Percentiles rank a stretch among this genome's conserved stretches.
These are phyloP conservation scores for Agriopis aurantiaria DNA, from an alignment of 2,888 invertebrate species.

Conservation along the genomic window DNA sequence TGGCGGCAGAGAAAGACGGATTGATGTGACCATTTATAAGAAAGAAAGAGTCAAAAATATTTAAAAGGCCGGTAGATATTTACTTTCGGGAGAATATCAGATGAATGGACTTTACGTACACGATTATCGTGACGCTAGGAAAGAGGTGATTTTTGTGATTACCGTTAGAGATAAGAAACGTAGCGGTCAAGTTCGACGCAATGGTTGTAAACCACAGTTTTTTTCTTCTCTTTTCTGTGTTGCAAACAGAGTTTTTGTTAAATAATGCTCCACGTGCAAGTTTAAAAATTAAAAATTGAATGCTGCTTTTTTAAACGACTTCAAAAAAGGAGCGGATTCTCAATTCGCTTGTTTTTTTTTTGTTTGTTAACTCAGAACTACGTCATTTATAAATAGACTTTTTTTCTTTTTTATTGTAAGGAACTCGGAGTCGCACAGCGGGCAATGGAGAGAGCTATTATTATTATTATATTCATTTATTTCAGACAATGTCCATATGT, in stretches of 20 bases:
- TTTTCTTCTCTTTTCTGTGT: not conserved
- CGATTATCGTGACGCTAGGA: conserved; percentile 44
- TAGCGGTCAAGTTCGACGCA: conserved; percentile 44
- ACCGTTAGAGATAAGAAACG: conserved; percentile 39
- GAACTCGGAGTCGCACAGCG: too few species aligned
- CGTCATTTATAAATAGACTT: too few species aligned
- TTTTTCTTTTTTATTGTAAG: too few species aligned
- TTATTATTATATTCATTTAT: too few species aligned
- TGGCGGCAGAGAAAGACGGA: conserved; percentile 23
- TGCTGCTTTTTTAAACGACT: too few species aligned
- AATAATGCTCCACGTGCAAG: not conserved
- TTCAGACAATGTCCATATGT: too few species aligned
- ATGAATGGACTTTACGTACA: conserved; percentile 48
- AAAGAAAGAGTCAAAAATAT: conserved; percentile 52
- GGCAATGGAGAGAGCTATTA: too few species aligned
- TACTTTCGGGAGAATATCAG: conserved; percentile 43
- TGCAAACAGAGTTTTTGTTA: conserved; percentile 15
- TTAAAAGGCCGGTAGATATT: conserved; percentile 45
- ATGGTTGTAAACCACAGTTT: conserved; percentile 10
- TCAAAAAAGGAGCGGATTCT: too few species aligned
- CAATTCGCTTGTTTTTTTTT: too few species aligned
- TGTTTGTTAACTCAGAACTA: too few species aligned
- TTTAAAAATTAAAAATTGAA: not conserved
- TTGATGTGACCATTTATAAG: conserved; percentile 29
- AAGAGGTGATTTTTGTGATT: conserved; percentile 33